Base-by-base conservation (phyloP, 2,888 invertebrate species). In the Eristalis intricaria region DNA sequence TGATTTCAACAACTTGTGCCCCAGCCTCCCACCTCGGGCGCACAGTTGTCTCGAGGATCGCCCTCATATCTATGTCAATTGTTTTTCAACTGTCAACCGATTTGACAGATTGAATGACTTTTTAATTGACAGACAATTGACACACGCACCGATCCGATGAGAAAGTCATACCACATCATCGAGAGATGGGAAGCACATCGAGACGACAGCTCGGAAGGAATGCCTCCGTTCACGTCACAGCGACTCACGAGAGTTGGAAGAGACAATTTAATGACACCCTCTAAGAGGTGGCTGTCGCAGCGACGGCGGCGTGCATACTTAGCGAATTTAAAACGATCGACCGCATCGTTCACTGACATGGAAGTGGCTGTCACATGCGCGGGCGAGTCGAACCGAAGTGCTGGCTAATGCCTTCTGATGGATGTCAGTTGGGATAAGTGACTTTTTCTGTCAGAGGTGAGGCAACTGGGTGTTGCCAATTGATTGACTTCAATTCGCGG, bases 21-120 rank as follows among this genome's bases (percentile, higher is more conserved):
- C 66, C 4, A 15, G 35, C 69, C 80, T 66, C 84, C 84, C 79
- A 76, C 32, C 32, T 32, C 32, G 1, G 32, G 32, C 32, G 32
- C 32, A 10, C 75, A 66, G 40, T 58, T 19, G 63, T 68, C 38
- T 13, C 15, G 32, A 32, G 32, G 29, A 63, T 29, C 26, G 29
- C 63, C 63, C 26, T 69, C 26, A 23, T 69, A 64, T 80, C 56
- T 74, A 23, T 73, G 80, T 74, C 80, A 81, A 77, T 61, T 40
- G 64, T 58, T 38, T 65, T 79, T n/a, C 70, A 4, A 4, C 22
- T 66, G 65, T 50, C 65, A 73, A 26, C 43, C 38, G n/a, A 65
- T 56, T 70, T 85, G 85, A 85, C 81, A 77, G 81, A 73, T 69
- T 63, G 22, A 64, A 81, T 77, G 71, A 61, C 11, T 60, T 64